Evolutionary conservation across 1,140 invertebrate species (phyloP).

Genomic region (Tachypleus tridentatus): DNA sequence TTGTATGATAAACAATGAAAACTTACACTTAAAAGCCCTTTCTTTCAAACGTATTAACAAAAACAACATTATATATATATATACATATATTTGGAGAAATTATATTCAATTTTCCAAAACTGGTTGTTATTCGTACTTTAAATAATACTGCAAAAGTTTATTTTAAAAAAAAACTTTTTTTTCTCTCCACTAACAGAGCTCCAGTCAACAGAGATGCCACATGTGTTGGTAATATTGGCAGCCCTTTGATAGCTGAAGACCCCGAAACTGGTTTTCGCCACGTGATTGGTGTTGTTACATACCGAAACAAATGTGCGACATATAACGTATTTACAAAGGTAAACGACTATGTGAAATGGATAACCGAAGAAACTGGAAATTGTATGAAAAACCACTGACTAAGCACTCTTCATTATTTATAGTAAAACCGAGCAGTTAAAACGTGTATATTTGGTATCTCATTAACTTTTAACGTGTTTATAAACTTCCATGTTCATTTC

Average conservation of each 20-base stretch:
- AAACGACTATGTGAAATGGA: constrained; percentile 5
- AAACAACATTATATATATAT: too few relatives aligned
- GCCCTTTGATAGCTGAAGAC: constrained; percentile 9
- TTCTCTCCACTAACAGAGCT: not conserved
- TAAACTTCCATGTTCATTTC: too few relatives aligned
- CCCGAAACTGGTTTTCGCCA: constrained; percentile 4
- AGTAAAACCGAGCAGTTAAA: too few relatives aligned
- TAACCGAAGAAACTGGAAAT: constrained; percentile 1
- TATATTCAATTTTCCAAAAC: too few relatives aligned
- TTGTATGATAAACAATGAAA: too few relatives aligned
- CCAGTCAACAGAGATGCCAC: not conserved
- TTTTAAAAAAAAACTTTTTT: not conserved
- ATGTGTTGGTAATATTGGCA: constrained; percentile 11
- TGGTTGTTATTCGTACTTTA: too few relatives aligned
- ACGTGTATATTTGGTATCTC: too few relatives aligned
- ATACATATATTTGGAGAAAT: too few relatives aligned
- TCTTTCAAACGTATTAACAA: too few relatives aligned
- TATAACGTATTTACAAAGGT: constrained; percentile 9
- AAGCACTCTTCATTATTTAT: too few relatives aligned
- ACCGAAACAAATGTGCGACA: not conserved
- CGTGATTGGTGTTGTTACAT: constrained; percentile 4
- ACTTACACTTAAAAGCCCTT: too few relatives aligned
- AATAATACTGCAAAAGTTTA: not conserved
- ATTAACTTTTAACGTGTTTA: too few relatives aligned
- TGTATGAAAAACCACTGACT: not conserved